Evolutionary conservation across 2,113 vertebrate genomes (phyloP).

Genomic region (Hippocampus barbouri): DNA sequence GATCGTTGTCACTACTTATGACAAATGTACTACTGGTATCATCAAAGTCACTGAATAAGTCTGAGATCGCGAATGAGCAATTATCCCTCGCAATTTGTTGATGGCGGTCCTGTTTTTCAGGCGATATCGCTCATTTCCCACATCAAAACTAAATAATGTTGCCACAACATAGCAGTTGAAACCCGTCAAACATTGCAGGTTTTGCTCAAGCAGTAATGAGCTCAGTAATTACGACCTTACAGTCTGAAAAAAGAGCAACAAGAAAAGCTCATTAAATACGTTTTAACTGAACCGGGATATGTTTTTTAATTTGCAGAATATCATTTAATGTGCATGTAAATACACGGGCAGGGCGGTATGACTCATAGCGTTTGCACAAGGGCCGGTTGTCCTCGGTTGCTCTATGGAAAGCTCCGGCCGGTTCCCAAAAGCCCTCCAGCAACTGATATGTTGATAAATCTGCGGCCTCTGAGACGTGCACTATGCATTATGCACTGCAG

Average conservation of each 20-base stretch:
- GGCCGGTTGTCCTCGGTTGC: not conserved
- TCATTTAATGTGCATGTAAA: conserved; percentile 6
- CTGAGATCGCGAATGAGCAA: not conserved
- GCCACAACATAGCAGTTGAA: not conserved
- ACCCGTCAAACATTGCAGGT: not conserved
- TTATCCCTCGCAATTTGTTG: not conserved
- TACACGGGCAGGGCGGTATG: not conserved
- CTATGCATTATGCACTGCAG: not conserved
- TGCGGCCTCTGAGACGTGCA: not conserved
- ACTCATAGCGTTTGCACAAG: not conserved
- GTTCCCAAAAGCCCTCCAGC: not conserved
- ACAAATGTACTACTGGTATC: not conserved
- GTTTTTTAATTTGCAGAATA: not conserved
- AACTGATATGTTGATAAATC: conserved; percentile 6
- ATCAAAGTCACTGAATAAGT: not conserved
- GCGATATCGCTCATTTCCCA: not conserved
- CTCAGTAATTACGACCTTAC: not conserved
- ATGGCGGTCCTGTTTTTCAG: not conserved
- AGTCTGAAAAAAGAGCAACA: not conserved
- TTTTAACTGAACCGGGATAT: not conserved
- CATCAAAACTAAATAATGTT: not conserved
- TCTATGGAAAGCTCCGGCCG: not conserved
- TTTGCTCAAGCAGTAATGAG: not conserved
- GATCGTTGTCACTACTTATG: not conserved
- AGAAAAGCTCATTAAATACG: not conserved